Conservation (phyloP, 2,888 invertebrate genomes). For the Plutella xylostella region DNA sequence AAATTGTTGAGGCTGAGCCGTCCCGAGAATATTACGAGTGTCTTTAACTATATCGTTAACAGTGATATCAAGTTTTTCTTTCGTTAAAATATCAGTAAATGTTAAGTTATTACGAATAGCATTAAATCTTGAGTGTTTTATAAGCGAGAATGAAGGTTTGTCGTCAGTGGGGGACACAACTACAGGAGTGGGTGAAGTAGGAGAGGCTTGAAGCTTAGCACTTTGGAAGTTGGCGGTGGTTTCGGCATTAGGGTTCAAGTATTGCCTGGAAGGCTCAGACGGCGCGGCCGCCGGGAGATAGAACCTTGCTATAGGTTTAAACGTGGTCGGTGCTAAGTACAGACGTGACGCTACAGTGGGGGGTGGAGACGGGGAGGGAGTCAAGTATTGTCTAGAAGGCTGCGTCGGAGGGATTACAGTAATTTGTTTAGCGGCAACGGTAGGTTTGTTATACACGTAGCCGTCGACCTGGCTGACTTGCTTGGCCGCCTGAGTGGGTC, state of each 20-base stretch:
- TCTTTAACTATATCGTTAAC: constrained; percentile 52
- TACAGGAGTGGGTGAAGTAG: constrained; percentile 27
- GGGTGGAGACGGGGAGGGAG: constrained; percentile 24
- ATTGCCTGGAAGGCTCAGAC: constrained; percentile 32
- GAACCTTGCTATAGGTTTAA: constrained; percentile 35
- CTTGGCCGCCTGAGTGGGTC: neutral
- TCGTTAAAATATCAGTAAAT: constrained; percentile 51
- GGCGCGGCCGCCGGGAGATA: constrained; percentile 39
- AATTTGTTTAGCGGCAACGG: constrained; percentile 27
- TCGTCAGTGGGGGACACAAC: constrained; percentile 20
- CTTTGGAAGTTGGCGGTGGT: constrained; percentile 26
- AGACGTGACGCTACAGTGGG: constrained; percentile 36
- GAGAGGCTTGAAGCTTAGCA: constrained; percentile 27
- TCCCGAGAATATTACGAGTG: constrained; percentile 40
- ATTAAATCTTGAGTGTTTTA: constrained; percentile 28
- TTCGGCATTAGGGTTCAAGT: constrained; percentile 30
- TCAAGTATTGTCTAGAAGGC: constrained; percentile 25
- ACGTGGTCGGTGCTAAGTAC: constrained; percentile 43
- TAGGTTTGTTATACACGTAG: constrained; percentile 29
- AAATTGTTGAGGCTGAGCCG: constrained; percentile 30
- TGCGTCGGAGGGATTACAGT: constrained; percentile 28
- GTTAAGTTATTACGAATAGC: constrained; percentile 40
- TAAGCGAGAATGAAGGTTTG: constrained; percentile 26
- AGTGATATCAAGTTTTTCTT: constrained; percentile 50
- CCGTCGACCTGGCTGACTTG: neutral